Conservation (phyloP, 2,113 vertebrate genomes). For the Corythoichthys intestinalis region DNA sequence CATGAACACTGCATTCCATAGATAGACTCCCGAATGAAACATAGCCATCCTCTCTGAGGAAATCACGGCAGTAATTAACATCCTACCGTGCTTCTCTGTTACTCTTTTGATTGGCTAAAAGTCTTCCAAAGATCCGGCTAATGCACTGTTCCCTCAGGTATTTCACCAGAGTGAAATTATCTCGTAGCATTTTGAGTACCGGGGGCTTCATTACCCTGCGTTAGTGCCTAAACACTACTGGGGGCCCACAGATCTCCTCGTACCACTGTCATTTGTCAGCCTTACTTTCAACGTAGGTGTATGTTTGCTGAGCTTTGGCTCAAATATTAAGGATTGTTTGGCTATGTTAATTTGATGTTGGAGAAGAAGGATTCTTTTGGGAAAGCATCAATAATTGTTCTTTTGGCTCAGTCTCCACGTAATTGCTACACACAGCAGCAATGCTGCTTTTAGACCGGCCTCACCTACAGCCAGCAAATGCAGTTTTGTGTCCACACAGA, state of each 20-base stretch:
- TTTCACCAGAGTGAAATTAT: constrained; percentile 56
- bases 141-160: constrained; percentile 46
- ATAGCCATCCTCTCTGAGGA: constrained; percentile 51
- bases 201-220: constrained; percentile 54
- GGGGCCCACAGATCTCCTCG: constrained; percentile 42
- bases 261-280: constrained; percentile 61
- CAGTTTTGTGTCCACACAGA: too few relatives aligned
- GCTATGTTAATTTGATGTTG: background rate
- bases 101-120: constrained; percentile 58
- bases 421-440: background rate
- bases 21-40: constrained; percentile 42
- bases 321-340: background rate
- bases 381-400: background rate
- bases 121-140: constrained; percentile 42
- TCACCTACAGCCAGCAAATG: too few relatives aligned
- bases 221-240: constrained; percentile 64
- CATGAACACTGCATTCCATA: constrained; percentile 31
- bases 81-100: constrained; percentile 38
- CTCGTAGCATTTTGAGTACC: constrained; percentile 38
- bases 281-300: constrained; percentile 59
- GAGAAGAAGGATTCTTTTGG: background rate
- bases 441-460: background rate
- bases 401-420: background rate
- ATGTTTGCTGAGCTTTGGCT: background rate
- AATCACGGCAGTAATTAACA: constrained; percentile 64